Conservation (phyloP, 2,113 vertebrate species). For the Brachyhypopomus gauderio region DNA sequence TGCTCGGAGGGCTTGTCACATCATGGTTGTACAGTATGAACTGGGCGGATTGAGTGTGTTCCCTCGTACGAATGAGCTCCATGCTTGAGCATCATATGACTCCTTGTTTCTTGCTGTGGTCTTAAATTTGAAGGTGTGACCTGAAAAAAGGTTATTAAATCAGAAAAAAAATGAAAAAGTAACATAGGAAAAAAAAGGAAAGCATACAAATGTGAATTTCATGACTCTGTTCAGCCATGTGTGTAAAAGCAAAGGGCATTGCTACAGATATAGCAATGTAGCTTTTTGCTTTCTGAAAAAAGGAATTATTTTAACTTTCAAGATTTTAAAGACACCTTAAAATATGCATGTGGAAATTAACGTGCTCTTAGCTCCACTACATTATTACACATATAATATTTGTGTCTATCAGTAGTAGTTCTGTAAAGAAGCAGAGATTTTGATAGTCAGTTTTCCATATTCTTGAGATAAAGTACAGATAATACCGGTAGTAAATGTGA, state of each 20-base stretch:
- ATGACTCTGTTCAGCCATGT: background rate
- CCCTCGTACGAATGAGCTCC: slow-evolving; percentile 39
- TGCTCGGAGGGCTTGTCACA: slow-evolving; percentile 16
- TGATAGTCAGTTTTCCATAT: background rate
- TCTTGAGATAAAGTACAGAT: background rate
- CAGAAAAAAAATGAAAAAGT: slow-evolving; percentile 23
- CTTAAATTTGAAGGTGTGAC: slow-evolving; percentile 27
- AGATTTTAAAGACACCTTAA: background rate
- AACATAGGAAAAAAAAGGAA: background rate
- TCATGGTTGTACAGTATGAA: slow-evolving; percentile 24
- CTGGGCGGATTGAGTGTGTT: background rate
- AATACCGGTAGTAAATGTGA: background rate
- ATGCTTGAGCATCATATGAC: slow-evolving; percentile 57
- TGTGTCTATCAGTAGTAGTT: background rate
- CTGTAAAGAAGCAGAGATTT: slow-evolving; percentile 11
- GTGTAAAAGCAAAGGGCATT: background rate
- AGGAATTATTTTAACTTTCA: background rate
- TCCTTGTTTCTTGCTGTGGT: slow-evolving; percentile 46
- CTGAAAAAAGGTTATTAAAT: slow-evolving; percentile 10
- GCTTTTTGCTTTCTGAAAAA: background rate
- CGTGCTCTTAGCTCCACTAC: background rate
- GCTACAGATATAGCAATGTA: background rate
- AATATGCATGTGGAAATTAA: slow-evolving; percentile 12
- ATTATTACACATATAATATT: background rate
- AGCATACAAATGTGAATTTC: background rate